phyloP scores from a whole-genome alignment of 2,797 vertebrate genomes.

The Agapornis canus region DNA sequence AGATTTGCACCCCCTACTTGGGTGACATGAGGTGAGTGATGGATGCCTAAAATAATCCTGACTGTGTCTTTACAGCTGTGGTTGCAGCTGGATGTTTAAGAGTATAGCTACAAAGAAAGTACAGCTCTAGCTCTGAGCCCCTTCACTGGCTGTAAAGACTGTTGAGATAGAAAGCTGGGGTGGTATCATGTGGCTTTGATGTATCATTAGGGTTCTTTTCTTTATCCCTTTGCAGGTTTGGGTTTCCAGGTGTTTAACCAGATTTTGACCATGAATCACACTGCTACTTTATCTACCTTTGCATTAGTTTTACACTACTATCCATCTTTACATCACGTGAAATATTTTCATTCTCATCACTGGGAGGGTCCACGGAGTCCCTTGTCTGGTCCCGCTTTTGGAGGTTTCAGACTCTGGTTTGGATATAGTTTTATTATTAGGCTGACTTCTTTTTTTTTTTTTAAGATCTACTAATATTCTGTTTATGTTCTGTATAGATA shows the following conservation, averaged over 20 bases:
- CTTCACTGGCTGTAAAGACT: neutral
- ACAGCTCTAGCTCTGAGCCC: neutral
- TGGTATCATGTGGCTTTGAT: slow-evolving; percentile 15
- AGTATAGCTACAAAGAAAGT: neutral
- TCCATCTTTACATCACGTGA: neutral
- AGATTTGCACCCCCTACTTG: slow-evolving; percentile 40
- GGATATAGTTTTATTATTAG: neutral
- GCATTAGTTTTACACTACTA: neutral
- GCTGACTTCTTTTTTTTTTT: neutral
- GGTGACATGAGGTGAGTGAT: slow-evolving; percentile 20
- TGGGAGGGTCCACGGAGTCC: neutral
- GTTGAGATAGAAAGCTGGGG: neutral
- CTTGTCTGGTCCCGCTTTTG: neutral
- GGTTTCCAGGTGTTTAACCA: neutral
- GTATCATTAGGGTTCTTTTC: neutral
- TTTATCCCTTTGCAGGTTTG: neutral
- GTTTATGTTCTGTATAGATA: neutral
- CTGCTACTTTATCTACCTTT: neutral
- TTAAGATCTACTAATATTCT: neutral
- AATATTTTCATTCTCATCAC: neutral
- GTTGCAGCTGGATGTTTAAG: neutral
- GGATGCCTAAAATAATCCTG: slow-evolving; percentile 31
- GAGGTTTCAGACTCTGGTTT: neutral
- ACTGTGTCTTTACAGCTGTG: slow-evolving; percentile 43
- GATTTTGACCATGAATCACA: neutral